Base-by-base conservation (phyloP, 2,888 invertebrate species). In the Beris morrisii region DNA sequence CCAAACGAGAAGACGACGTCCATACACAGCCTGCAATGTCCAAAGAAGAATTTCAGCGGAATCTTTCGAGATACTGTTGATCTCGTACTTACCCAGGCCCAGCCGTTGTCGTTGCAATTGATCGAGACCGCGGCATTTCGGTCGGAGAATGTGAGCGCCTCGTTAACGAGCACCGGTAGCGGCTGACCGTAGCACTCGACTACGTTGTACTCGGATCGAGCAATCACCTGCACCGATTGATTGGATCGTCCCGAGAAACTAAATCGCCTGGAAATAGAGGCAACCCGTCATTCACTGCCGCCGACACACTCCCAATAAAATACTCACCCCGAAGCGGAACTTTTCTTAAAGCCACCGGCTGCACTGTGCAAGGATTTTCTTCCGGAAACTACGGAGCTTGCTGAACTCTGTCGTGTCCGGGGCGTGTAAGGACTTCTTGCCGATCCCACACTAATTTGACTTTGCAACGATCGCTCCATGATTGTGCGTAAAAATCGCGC, bases 1-100 rank as follows among this genome's bases (percentile, higher is more conserved):
- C 97, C 97, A 97, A 6, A 94, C 88, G 31, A 96, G 84, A 12
- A 96, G 81, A 56, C 92, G 86, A 0, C 96, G 85, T 0, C 94
- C 94, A 72, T 90, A 88, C 3, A 97, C 95, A 61, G 92, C 84
- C 92, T 93, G 90, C 69, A 58, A 32, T 11, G 43, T 12, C 32
- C 13, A 4, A 15, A 7, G 3, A 28, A 30, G 22, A 38, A 55
- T 12, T 38, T 11, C 11, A 38, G 5, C 2, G 7, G 2, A 22
- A 22, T 3, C 2, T 22, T 3, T 22, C 2, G 22, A 13, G 6
- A 13, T 44, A 2, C 12, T 15, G 4, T 3, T 11, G 15, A 15
- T 22, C 5, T 9, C 38, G 38, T 7, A 69, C 69, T 69, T 71
- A 84, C 81, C 84, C 84, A 85, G 30, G 84, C 84, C 80, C 82